These are phyloP conservation scores for Centroberyx gerrardi DNA, from an alignment of 2,797 vertebrate species.

Conservation along the genomic window DNA sequence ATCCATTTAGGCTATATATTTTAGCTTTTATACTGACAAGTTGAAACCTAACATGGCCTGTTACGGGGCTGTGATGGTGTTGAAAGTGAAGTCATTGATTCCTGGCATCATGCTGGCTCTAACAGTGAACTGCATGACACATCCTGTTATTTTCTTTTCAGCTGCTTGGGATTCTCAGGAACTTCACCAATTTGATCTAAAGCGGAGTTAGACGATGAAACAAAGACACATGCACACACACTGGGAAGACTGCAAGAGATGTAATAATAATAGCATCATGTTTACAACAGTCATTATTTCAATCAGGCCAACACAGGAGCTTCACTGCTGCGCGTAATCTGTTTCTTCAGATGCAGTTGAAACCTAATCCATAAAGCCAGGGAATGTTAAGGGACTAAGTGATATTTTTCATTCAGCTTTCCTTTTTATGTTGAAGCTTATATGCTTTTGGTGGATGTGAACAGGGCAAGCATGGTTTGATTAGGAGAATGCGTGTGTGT, in stretches of 20 bases:
- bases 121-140: conserved; percentile 1
- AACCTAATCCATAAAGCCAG: conserved; percentile 10
- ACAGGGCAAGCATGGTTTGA: no score
- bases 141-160: conserved; percentile 29
- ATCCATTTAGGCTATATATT: no score
- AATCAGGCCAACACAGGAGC: background rate
- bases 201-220: background rate
- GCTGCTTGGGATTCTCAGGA: conserved; percentile 22
- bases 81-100: background rate
- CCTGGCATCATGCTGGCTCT: background rate
- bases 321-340: background rate
- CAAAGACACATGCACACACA: background rate
- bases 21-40: no score
- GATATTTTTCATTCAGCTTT: no score
- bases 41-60: no score
- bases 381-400: conserved; percentile 15
- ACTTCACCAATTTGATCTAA: conserved; percentile 16
- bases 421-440: no score
- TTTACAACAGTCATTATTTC: conserved; percentile 14
- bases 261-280: conserved; percentile 2
- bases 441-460: no score
- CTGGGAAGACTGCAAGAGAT: background rate
- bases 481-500: no score
- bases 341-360: background rate
- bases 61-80: background rate